A percentile compares a stretch with the other conserved stretches of the same genome.
Conservation (phyloP, 1,140 invertebrate genomes). For the Chionoecetes opilio region DNA sequence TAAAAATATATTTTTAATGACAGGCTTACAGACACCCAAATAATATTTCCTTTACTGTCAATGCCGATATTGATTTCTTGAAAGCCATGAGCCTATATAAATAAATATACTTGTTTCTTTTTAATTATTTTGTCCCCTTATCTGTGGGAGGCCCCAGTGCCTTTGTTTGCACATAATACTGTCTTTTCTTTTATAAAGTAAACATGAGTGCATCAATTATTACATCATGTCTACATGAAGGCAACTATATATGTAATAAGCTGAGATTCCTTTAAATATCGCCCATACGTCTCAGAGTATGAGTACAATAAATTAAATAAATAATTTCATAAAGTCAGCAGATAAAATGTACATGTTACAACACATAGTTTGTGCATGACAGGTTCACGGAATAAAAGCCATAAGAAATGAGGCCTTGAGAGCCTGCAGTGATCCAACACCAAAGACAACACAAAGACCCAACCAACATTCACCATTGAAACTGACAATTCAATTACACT, state of each 20-base stretch:
- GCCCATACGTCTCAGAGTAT: background rate
- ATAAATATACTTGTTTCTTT: no score
- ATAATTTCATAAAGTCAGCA: background rate
- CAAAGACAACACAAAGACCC: background rate
- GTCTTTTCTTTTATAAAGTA: background rate
- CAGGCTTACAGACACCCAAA: background rate
- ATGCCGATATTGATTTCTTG: background rate
- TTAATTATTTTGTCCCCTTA: background rate
- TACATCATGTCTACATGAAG: background rate
- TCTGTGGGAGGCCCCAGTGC: background rate
- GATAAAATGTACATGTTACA: background rate
- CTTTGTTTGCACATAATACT: background rate
- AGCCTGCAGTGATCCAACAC: background rate
- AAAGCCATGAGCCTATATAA: background rate
- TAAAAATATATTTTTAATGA: background rate
- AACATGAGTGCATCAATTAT: slow-evolving; percentile 15
- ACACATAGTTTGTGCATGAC: background rate
- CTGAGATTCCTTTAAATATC: background rate
- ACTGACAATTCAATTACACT: background rate
- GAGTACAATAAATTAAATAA: background rate
- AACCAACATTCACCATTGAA: background rate
- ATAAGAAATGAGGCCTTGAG: background rate
- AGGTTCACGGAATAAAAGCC: background rate
- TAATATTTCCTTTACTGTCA: background rate
- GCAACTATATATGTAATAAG: background rate